These are phyloP conservation scores for Epiblema foenella DNA, from an alignment of 2,888 invertebrate genomes.

Conservation along the genomic window DNA sequence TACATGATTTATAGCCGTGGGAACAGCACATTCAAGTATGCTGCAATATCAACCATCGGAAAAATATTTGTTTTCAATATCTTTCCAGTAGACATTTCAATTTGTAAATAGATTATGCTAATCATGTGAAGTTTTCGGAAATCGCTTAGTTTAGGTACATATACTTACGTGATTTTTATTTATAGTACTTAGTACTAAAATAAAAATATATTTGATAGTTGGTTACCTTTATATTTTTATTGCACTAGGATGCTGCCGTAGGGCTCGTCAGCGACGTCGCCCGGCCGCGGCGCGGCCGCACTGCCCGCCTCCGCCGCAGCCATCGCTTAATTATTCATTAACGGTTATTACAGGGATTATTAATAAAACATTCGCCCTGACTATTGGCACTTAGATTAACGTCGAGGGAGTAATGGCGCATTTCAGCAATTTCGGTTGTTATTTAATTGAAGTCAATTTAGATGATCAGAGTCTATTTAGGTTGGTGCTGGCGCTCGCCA, in stretches of 20 bases:
- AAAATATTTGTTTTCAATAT: constrained; percentile 4
- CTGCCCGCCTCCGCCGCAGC: constrained; percentile 67
- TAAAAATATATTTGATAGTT: background rate
- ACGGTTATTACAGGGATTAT: constrained; percentile 79
- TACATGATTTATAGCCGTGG: constrained; percentile 82
- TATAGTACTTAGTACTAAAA: background rate
- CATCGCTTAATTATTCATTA: constrained; percentile 82
- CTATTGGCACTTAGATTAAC: constrained; percentile 85
- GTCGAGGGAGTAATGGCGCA: constrained; percentile 84
- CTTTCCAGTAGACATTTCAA: background rate
- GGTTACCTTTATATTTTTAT: no score
- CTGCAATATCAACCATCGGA: constrained; percentile 1
- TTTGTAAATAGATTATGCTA: background rate
- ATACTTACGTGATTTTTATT: background rate
- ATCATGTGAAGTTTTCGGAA: background rate
- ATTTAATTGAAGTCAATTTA: constrained; percentile 86
- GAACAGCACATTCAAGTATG: constrained; percentile 55
- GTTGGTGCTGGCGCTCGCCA: constrained; percentile 84
- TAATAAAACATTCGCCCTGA: constrained; percentile 83
- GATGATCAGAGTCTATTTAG: constrained; percentile 86
- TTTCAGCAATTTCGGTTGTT: constrained; percentile 86
- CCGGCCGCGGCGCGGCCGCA: constrained; percentile 55
- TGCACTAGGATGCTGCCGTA: background rate
- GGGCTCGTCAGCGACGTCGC: constrained; percentile 6
- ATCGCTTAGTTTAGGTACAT: background rate